These are phyloP conservation scores for Penaeus monodon DNA, from an alignment of 2,888 invertebrate genomes.

Conservation along the genomic window DNA sequence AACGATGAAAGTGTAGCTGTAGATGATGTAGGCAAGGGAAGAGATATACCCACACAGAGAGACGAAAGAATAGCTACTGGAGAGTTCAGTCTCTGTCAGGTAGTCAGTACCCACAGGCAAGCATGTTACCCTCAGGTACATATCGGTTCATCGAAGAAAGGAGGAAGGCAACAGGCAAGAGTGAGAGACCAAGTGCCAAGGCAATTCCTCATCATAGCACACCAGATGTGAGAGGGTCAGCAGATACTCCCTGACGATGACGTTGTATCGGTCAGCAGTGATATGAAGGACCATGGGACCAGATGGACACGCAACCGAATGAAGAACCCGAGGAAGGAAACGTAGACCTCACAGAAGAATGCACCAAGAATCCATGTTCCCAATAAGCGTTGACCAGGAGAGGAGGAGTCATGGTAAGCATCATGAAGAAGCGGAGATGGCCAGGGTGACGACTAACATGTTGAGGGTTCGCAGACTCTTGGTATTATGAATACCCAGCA, in stretches of 20 bases:
- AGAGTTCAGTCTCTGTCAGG: slow-evolving; percentile 49
- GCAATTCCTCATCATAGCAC: slow-evolving; percentile 52
- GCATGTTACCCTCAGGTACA: slow-evolving; percentile 71
- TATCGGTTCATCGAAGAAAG: slow-evolving; percentile 70
- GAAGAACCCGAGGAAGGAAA: slow-evolving; percentile 70
- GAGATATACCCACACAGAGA: slow-evolving; percentile 54
- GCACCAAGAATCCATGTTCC: slow-evolving; percentile 69
- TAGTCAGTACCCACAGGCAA: slow-evolving; percentile 71
- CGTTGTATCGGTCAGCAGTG: slow-evolving; percentile 70
- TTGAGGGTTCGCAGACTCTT: slow-evolving; percentile 68
- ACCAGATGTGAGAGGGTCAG: slow-evolving; percentile 65
- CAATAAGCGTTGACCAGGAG: slow-evolving; percentile 70
- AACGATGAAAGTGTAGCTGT: slow-evolving; percentile 70
- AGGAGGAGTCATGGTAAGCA: slow-evolving; percentile 66
- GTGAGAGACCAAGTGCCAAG: slow-evolving; percentile 68
- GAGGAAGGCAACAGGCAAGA: slow-evolving; percentile 68
- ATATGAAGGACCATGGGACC: slow-evolving; percentile 70
- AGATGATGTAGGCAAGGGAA: slow-evolving; percentile 67
- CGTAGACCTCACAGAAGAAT: slow-evolving; percentile 70
- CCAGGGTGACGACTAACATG: slow-evolving; percentile 69
- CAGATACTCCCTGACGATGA: slow-evolving; percentile 68
- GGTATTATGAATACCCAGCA: slow-evolving; percentile 67
- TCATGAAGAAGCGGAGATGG: slow-evolving; percentile 67
- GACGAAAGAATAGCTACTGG: slow-evolving; percentile 66
- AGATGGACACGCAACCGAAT: slow-evolving; percentile 71